Conservation (phyloP, 2,888 invertebrate species). For the Amiota mariae region DNA sequence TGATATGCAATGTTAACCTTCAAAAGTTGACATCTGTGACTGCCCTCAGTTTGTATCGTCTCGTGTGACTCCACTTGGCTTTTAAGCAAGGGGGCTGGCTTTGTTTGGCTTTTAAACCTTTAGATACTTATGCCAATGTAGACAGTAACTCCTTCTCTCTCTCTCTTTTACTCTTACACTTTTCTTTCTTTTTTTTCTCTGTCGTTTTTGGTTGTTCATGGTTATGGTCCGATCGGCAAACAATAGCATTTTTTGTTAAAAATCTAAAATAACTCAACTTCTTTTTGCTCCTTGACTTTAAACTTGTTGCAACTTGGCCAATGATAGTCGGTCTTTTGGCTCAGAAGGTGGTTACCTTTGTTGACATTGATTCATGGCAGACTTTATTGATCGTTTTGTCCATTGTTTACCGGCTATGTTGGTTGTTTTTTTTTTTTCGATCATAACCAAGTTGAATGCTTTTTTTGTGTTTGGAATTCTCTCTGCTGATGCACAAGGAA, state of each 20-base stretch:
- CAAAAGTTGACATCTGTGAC: constrained; percentile 55
- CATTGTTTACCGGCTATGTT: not conserved
- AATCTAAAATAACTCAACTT: not conserved
- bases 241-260: constrained; percentile 7
- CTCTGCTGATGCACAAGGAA: not conserved
- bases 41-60: constrained; percentile 9
- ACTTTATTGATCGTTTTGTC: constrained; percentile 12
- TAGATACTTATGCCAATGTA: no score
- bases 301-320: constrained; percentile 1
- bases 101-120: no score
- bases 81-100: no score
- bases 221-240: not conserved
- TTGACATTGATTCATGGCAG: constrained; percentile 64
- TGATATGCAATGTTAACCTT: constrained; percentile 49
- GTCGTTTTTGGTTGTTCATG: not conserved
- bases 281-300: not conserved
- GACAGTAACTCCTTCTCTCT: no score
- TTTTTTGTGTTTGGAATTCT: constrained; percentile 6
- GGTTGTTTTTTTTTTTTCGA: not conserved
- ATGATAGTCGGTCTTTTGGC: constrained; percentile 18
- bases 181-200: not conserved
- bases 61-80: no score
- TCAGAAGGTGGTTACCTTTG: constrained; percentile 31
- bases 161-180: not conserved
- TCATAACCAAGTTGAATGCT: not conserved